A percentile compares a stretch with the other conserved stretches of the same genome.
Conservation (phyloP, 2,797 vertebrate species). For the Diplodus sargus region DNA sequence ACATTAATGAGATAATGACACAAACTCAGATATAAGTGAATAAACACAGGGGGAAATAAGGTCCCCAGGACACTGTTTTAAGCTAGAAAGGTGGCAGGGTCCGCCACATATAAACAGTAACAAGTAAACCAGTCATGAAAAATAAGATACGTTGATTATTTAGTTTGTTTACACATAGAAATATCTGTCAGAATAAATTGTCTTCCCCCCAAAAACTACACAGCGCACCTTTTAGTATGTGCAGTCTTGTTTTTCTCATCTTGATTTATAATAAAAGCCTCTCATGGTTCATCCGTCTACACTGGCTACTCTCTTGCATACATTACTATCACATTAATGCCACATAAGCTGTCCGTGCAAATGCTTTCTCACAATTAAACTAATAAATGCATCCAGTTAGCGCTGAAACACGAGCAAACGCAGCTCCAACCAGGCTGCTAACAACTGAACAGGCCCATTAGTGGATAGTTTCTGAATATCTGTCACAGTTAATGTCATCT, state of each 20-base stretch:
- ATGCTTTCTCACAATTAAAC: not conserved
- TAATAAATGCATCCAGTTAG: not conserved
- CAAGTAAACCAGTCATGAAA: no score
- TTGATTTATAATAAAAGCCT: not conserved
- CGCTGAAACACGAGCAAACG: not conserved
- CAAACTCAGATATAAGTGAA: no score
- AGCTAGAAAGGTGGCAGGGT: no score
- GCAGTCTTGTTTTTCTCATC: not conserved
- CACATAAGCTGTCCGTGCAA: not conserved
- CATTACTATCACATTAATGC: not conserved
- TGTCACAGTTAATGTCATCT: conserved; percentile 20
- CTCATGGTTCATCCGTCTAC: not conserved
- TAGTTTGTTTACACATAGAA: no score
- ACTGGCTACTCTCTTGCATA: not conserved
- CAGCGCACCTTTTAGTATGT: not conserved
- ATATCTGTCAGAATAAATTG: no score
- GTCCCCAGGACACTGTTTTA: no score
- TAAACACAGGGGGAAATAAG: no score
- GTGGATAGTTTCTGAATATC: conserved; percentile 5
- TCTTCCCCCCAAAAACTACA: no score
- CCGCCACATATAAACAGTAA: no score
- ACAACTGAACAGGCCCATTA: not conserved
- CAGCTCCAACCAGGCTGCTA: not conserved
- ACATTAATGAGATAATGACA: no score
- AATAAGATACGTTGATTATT: no score